Conservation (phyloP, 2,797 vertebrate genomes). For the Hafferia zeledoni region DNA sequence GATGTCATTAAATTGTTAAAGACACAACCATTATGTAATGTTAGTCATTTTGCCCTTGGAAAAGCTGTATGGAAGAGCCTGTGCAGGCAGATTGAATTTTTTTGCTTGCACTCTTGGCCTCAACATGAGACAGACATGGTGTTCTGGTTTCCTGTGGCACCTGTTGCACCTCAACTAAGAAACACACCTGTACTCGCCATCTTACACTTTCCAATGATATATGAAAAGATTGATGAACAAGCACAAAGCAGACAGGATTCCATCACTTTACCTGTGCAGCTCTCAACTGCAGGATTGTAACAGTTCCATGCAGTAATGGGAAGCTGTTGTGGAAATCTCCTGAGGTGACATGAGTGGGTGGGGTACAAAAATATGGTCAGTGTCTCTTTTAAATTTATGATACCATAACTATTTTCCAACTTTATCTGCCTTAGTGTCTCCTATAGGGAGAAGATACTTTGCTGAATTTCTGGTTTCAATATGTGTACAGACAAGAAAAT, state of each 20-base stretch:
- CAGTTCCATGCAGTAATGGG: background rate
- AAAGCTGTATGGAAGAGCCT: background rate
- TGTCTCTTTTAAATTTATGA: background rate
- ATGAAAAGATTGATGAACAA: background rate
- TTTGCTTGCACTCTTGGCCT: background rate
- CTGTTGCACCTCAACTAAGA: background rate
- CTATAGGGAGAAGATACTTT: background rate
- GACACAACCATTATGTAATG: background rate
- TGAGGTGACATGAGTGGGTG: background rate
- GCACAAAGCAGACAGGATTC: background rate
- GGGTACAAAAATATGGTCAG: background rate
- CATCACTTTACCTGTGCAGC: background rate
- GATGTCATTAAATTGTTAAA: background rate
- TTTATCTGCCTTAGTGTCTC: background rate
- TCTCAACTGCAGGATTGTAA: background rate
- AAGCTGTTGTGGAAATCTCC: background rate
- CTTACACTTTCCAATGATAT: background rate
- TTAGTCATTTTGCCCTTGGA: background rate
- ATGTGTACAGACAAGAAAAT: background rate
- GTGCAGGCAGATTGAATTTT: background rate
- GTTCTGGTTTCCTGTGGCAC: background rate
- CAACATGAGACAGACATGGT: background rate
- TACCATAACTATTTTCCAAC: background rate
- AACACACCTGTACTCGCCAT: background rate
- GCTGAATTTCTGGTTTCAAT: background rate